Evolutionary conservation across 2,797 vertebrate genomes (phyloP).

Genomic region (Molossus alvarezi): DNA sequence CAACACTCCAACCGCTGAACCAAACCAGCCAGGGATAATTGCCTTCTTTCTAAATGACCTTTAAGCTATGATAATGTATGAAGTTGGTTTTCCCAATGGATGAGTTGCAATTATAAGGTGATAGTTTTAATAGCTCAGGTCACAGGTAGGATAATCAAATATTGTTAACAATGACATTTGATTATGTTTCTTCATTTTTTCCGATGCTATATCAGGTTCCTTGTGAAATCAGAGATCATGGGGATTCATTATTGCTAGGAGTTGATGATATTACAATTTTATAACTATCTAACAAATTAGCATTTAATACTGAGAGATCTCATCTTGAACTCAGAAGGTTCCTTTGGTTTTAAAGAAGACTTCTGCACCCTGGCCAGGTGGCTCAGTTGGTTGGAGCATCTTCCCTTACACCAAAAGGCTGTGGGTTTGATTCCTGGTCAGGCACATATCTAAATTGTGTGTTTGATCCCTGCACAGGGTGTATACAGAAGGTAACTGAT

Average conservation of each 20-base stretch:
- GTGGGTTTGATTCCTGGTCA: background rate
- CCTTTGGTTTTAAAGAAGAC: conserved; percentile 64
- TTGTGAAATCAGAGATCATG: conserved; percentile 75
- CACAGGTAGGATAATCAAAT: conserved; percentile 82
- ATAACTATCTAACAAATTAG: conserved; percentile 70
- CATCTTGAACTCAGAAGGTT: conserved; percentile 60
- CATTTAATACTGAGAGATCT: conserved; percentile 70
- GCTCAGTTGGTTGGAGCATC: background rate
- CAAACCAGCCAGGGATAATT: conserved; percentile 65
- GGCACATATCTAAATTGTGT: background rate
- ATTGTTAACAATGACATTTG: conserved; percentile 84
- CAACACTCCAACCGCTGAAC: no score
- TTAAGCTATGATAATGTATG: conserved; percentile 82
- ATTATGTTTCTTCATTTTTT: conserved; percentile 81
- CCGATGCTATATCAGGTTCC: conserved; percentile 66
- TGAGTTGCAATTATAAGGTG: conserved; percentile 75
- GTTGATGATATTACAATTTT: conserved; percentile 71
- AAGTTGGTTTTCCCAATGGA: conserved; percentile 83
- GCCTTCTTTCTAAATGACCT: conserved; percentile 80
- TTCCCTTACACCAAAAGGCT: background rate
- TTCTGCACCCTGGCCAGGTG: background rate
- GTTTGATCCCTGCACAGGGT: background rate
- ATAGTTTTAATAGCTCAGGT: conserved; percentile 78
- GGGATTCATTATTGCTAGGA: conserved; percentile 67
- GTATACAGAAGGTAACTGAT: background rate